These are phyloP conservation scores for Nipponacmea schrenckii DNA, from an alignment of 2,888 invertebrate species.

Conservation along the genomic window DNA sequence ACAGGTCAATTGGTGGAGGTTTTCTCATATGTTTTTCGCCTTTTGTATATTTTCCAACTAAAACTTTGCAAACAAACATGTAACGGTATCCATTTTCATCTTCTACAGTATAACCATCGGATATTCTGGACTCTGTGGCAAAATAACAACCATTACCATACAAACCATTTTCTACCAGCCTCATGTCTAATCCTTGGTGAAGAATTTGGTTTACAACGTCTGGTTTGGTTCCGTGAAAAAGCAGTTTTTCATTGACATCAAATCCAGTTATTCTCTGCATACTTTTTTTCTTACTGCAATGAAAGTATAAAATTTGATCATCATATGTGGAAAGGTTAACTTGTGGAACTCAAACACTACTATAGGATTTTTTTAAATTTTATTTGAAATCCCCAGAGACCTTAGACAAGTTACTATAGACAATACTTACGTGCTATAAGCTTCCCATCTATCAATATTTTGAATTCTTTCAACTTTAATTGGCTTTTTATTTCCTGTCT, in stretches of 20 bases:
- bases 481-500: background rate
- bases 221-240: slow-evolving; percentile 36
- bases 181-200: slow-evolving; percentile 35
- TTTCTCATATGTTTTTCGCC: slow-evolving; percentile 32
- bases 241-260: slow-evolving; percentile 20
- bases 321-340: too few relatives aligned
- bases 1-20: slow-evolving; percentile 37
- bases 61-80: slow-evolving; percentile 41
- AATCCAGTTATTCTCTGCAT: slow-evolving; percentile 16
- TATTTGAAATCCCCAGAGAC: too few relatives aligned
- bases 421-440: slow-evolving; percentile 23
- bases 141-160: slow-evolving; percentile 40
- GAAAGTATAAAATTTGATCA: background rate
- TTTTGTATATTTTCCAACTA: slow-evolving; percentile 35
- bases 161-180: slow-evolving; percentile 31
- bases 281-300: slow-evolving; percentile 24
- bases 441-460: slow-evolving; percentile 26
- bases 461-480: slow-evolving; percentile 10
- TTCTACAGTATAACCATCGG: slow-evolving; percentile 12
- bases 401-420: too few relatives aligned
- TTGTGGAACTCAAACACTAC: too few relatives aligned
- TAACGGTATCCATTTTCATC: slow-evolving; percentile 2
- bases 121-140: slow-evolving; percentile 27
- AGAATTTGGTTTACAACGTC: slow-evolving; percentile 25
- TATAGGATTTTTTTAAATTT: too few relatives aligned